These are phyloP conservation scores for Dioctria rufipes DNA, from an alignment of 2,888 invertebrate genomes.

Conservation along the genomic window DNA sequence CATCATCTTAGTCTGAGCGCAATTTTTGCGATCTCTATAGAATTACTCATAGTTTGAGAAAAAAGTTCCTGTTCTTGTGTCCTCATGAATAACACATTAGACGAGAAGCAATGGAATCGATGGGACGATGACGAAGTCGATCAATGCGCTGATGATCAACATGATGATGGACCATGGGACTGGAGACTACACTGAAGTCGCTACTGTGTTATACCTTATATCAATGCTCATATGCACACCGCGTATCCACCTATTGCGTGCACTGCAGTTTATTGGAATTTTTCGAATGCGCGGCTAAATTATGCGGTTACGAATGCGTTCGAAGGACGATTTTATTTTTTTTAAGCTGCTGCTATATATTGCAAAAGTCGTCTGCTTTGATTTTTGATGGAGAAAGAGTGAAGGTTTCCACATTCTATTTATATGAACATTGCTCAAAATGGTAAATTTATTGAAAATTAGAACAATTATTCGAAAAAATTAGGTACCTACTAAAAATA, in stretches of 20 bases:
- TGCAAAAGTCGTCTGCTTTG: too few relatives aligned
- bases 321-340: conserved; percentile 39
- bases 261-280: conserved; percentile 44
- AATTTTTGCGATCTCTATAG: conserved; percentile 51
- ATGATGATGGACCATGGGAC: conserved; percentile 40
- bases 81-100: conserved; percentile 59
- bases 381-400: too few relatives aligned
- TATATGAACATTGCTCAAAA: too few relatives aligned
- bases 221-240: conserved; percentile 17
- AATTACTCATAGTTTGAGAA: conserved; percentile 56
- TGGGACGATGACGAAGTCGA: conserved; percentile 47
- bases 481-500: too few relatives aligned
- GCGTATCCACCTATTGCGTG: conserved; percentile 22
- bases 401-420: too few relatives aligned
- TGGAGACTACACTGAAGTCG: not conserved
- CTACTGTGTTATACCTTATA: too few relatives aligned
- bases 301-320: conserved; percentile 48
- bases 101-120: conserved; percentile 23
- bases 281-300: conserved; percentile 39
- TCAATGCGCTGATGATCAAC: conserved; percentile 46
- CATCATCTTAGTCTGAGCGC: conserved; percentile 38
- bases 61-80: conserved; percentile 55
- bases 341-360: not conserved
- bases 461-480: too few relatives aligned
- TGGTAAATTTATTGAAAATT: too few relatives aligned